Percentiles rank a stretch among this genome's conserved stretches.
phyloP scores from a whole-genome alignment of 2,797 vertebrate species.

The Lagodon rhomboides region DNA sequence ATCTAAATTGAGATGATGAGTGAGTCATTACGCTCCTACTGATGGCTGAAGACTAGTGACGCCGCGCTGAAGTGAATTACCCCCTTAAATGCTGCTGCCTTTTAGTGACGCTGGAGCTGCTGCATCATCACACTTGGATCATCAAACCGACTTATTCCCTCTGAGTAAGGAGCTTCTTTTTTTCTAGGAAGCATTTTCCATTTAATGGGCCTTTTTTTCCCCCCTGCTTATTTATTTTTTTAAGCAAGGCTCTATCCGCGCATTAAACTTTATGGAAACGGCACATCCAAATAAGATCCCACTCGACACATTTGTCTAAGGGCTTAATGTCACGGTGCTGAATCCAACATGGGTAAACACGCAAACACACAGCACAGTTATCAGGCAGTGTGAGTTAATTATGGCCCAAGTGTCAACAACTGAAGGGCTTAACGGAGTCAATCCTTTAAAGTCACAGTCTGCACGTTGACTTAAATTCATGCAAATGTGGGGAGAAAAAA shows the following conservation, averaged over 20 bases:
- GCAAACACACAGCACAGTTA: slow-evolving; percentile 9
- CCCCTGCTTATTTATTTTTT: slow-evolving; percentile 21
- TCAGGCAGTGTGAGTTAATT: slow-evolving; percentile 42
- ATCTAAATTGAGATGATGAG: background rate
- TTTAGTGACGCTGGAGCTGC: slow-evolving; percentile 40
- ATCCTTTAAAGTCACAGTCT: slow-evolving; percentile 43
- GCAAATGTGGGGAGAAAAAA: slow-evolving; percentile 14
- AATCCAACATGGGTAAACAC: slow-evolving; percentile 5
- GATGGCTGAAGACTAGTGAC: slow-evolving; percentile 14
- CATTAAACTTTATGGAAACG: slow-evolving; percentile 37
- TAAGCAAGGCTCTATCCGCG: slow-evolving; percentile 6
- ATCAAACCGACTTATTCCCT: slow-evolving; percentile 33
- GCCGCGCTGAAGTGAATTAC: slow-evolving; percentile 42
- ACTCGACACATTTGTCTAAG: slow-evolving; percentile 28
- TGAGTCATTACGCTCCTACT: slow-evolving; percentile 25
- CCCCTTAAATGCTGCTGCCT: slow-evolving; percentile 43
- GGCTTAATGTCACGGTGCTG: slow-evolving; percentile 35
- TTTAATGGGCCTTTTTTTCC: slow-evolving; percentile 21
- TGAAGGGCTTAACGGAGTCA: slow-evolving; percentile 48
- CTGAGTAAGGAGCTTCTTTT: slow-evolving; percentile 38
- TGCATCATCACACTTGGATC: slow-evolving; percentile 28
- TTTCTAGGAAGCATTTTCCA: slow-evolving; percentile 12
- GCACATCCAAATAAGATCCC: slow-evolving; percentile 38
- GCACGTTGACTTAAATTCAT: slow-evolving; percentile 28
- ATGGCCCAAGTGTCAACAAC: slow-evolving; percentile 46